These are phyloP conservation scores for Lepidocolaptes lacrymiger DNA, from an alignment of 2,797 vertebrate genomes.

Conservation along the genomic window DNA sequence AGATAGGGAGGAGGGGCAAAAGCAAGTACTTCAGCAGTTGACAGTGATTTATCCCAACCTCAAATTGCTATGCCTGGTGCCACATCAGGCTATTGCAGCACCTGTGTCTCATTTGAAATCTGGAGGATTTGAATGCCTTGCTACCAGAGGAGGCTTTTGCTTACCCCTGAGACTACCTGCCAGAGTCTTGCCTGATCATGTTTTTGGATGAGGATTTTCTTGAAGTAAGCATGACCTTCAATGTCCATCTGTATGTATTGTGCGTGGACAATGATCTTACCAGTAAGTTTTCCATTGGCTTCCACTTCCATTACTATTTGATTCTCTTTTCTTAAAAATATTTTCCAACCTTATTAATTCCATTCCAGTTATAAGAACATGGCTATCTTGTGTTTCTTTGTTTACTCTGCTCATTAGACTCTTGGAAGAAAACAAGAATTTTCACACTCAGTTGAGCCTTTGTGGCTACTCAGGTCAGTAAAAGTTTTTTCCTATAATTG, in stretches of 20 bases:
- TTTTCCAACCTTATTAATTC: not conserved
- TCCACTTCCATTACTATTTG: rapidly evolving
- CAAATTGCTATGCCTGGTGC: not conserved
- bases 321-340: not conserved
- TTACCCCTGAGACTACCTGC: not conserved
- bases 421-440: not conserved
- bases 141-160: not conserved
- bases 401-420: not conserved
- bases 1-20: not conserved
- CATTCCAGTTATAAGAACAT: not conserved
- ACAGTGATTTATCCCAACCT: not conserved
- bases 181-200: rapidly evolving
- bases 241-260: not conserved
- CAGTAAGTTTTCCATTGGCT: not conserved
- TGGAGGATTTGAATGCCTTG: not conserved
- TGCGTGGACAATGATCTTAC: not conserved
- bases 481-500: not conserved
- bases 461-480: not conserved
- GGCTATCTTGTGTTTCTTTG: not conserved
- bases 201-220: not conserved
- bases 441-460: not conserved
- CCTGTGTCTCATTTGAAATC: not conserved
- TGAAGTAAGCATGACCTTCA: not conserved
- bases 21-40: not conserved
- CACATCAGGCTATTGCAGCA: rapidly evolving